Base-by-base conservation (phyloP, 2,113 vertebrate species). In the Crotalus horridus region DNA sequence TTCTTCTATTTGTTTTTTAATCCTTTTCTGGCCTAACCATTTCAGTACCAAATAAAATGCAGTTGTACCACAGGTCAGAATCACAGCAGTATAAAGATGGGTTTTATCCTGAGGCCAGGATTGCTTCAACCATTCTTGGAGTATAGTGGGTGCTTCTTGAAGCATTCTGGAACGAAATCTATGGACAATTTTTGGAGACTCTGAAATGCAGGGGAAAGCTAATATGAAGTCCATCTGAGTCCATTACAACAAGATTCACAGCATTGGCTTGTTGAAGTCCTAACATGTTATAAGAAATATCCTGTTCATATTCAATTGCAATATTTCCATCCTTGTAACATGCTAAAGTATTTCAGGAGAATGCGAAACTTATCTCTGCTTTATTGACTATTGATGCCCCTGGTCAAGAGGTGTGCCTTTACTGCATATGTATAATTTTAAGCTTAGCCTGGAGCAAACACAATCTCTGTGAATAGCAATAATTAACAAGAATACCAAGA, bases 1-100 rank as follows among this genome's bases (percentile, higher is more conserved):
- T 26, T 96, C 95, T 95, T 96, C 91, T 3, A 96, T 96, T 89
- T 94, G 93, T 92, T 92, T 93, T 46, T 92, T 92, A 54, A 94
- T 94, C 39, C 3, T 86, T 61, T 93, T 96, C 87, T 56, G 95
- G 7, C 58, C 1, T 92, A 95, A 46, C 95, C 97, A 96, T 93
- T 93, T 96, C 96, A 95, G 93, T 93, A 91, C 61, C 21, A 64
- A 87, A 89, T 95, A 0, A 0, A 89, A 89, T 87, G 94, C 92
- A 0, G 33, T 92, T 0, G 95, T 95, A 92, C 96, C 0, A 0
- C 96, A 48, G 0, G 95, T 88, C 46, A 97, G 87, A 46, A 20
- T 0, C 0, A 96, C 24, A 9, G 93, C 90, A 91, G 90, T 33
- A 55, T 7, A 11, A 69, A 39, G 11, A 23, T 89, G 11, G 56